phyloP scores from a whole-genome alignment of 2,797 vertebrate species.

The Lemur catta region DNA sequence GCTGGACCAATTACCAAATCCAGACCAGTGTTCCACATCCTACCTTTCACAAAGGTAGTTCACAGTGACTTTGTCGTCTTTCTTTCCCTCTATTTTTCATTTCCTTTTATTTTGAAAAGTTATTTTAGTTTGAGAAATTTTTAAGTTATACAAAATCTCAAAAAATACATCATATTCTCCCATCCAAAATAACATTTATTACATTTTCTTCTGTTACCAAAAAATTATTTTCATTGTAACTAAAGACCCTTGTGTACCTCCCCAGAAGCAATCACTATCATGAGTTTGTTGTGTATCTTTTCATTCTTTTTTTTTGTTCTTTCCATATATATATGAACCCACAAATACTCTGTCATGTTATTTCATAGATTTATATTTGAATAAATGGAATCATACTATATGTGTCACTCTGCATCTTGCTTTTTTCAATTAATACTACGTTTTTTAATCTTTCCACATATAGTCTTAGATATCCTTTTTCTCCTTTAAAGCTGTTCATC shows the following conservation, averaged over 20 bases:
- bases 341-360: neutral
- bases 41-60: neutral
- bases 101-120: constrained; percentile 41
- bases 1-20: neutral
- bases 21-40: neutral
- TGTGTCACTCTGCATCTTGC: neutral
- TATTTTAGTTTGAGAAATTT: constrained; percentile 20
- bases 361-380: constrained; percentile 41
- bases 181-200: constrained; percentile 8
- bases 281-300: neutral
- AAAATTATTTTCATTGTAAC: constrained; percentile 16
- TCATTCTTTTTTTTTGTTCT: neutral
- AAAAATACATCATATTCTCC: constrained; percentile 23
- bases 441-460: neutral
- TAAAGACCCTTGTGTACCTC: neutral
- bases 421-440: neutral
- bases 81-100: neutral
- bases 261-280: neutral
- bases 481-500: neutral
- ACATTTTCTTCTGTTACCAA: constrained; percentile 42
- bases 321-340: neutral
- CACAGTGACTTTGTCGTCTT: neutral
- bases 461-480: neutral
- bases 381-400: neutral
- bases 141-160: constrained; percentile 40